Base-by-base conservation (phyloP, 2,113 vertebrate species). In the Panurus biarmicus region DNA sequence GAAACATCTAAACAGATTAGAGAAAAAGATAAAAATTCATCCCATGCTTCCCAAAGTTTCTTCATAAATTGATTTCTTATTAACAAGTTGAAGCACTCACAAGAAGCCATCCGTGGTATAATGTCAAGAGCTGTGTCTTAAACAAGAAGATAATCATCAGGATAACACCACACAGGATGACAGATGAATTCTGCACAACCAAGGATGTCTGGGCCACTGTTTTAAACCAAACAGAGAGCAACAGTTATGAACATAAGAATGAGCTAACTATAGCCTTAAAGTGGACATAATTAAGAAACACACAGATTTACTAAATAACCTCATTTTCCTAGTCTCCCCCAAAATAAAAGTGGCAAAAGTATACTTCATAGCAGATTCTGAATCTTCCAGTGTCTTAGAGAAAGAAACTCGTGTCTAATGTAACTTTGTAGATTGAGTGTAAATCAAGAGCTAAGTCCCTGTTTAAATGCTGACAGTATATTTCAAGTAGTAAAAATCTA, bases 41-140 rank as follows among this genome's bases (percentile, higher is more conserved):
- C 76, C 48, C 75, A 28, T 7, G 3, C 23, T 61, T 28, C 72
- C 69, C 23, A 8, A 57, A 62, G 12, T 58, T 47, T 70, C 51
- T 74, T 54, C 33, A 5, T 4, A 83, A 62, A 14, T 58, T 47
- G 91, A 62, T 74, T 71, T 54, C 24, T 44, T 73, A 51, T 90
- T 60, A 81, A 86, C 5, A 88, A 77, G 35, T 31, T 35, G 12
- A 87, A 87, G 71, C 80, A 98, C 99, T 99, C 97, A 99, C 99
- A 97, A 99, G 98, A 95, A 99, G 96, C 99, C 99, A 99, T 96
- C 99, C 99, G 12, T 98, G 98, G 97, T 99, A 99, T 69, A 99
- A 97, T 72, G 95, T 97, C 73, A 97, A 92, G 24, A 99, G 98
- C 67, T 99, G 98, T 2, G 97, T 95, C 97, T 99, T 99, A 96